A percentile compares a stretch with the other conserved stretches of the same genome.
phyloP scores from a whole-genome alignment of 2,888 invertebrate genomes.

The Craniophora ligustri region DNA sequence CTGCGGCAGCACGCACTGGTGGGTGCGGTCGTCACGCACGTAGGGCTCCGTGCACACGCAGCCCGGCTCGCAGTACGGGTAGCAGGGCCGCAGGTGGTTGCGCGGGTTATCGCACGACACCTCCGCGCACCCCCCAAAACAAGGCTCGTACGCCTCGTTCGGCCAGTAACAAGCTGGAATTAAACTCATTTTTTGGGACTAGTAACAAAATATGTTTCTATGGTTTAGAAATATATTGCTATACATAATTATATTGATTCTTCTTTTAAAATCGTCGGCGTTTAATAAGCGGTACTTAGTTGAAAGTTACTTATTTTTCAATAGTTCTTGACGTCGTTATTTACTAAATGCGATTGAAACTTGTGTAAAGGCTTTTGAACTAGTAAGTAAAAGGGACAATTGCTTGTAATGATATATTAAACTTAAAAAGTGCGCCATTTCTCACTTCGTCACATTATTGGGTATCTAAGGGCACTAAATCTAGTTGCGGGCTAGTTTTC shows the following conservation, averaged over 20 bases:
- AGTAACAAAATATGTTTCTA: too few relatives aligned
- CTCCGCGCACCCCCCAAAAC: slow-evolving; percentile 84
- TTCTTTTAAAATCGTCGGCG: too few relatives aligned
- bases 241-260: too few relatives aligned
- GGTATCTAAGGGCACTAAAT: slow-evolving; percentile 76
- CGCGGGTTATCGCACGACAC: slow-evolving; percentile 85
- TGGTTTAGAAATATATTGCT: too few relatives aligned
- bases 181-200: background rate
- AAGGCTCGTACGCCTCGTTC: slow-evolving; percentile 81
- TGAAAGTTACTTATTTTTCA: too few relatives aligned
- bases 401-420: slow-evolving; percentile 46
- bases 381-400: slow-evolving; percentile 22
- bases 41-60: slow-evolving; percentile 84
- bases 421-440: slow-evolving; percentile 47
- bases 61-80: slow-evolving; percentile 85
- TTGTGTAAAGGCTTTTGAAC: slow-evolving; percentile 22
- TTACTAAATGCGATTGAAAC: background rate
- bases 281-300: too few relatives aligned
- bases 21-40: slow-evolving; percentile 82
- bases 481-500: slow-evolving; percentile 75
- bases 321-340: background rate
- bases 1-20: slow-evolving; percentile 82
- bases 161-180: slow-evolving; percentile 82
- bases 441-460: slow-evolving; percentile 67
- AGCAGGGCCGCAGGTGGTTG: slow-evolving; percentile 82